These are phyloP conservation scores for Sebastes variabilis DNA, from an alignment of 2,797 vertebrate genomes.

Conservation along the genomic window DNA sequence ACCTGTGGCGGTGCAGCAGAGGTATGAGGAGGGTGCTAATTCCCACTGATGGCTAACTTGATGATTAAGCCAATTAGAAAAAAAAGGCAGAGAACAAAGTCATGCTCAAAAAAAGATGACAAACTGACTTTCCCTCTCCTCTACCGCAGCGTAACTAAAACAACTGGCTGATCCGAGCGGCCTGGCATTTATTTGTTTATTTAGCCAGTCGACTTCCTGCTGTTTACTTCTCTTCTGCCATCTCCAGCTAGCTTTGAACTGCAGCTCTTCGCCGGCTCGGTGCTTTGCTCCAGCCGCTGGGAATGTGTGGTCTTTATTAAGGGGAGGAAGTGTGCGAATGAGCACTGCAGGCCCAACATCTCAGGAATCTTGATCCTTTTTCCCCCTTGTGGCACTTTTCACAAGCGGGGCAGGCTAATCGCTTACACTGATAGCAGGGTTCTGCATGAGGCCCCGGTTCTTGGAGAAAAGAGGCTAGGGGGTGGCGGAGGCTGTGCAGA, in stretches of 20 bases:
- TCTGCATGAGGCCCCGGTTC: constrained; percentile 38
- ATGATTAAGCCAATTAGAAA: constrained; percentile 11
- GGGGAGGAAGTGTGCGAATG: constrained; percentile 74
- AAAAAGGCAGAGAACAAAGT: constrained; percentile 3
- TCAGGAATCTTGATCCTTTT: constrained; percentile 73
- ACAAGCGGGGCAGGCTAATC: constrained; percentile 67
- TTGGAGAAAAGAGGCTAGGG: constrained; percentile 21
- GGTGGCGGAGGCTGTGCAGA: background rate
- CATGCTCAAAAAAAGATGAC: background rate
- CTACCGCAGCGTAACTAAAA: background rate
- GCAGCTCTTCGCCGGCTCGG: constrained; percentile 9
- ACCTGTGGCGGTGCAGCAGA: constrained; percentile 43
- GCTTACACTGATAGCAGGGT: constrained; percentile 57
- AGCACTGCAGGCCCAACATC: constrained; percentile 67
- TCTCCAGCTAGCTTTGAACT: constrained; percentile 32
- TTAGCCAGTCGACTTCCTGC: constrained; percentile 21
- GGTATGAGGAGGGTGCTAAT: constrained; percentile 12
- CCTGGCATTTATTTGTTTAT: constrained; percentile 46
- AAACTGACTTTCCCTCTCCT: background rate
- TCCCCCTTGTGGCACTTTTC: constrained; percentile 65
- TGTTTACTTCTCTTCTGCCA: constrained; percentile 13
- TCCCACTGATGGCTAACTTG: constrained; percentile 23
- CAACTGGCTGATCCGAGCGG: constrained; percentile 4
- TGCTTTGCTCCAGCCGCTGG: constrained; percentile 36
- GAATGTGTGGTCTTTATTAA: constrained; percentile 77